Evolutionary conservation across 2,888 invertebrate species (phyloP).

Genomic region (Galeruca laticollis): DNA sequence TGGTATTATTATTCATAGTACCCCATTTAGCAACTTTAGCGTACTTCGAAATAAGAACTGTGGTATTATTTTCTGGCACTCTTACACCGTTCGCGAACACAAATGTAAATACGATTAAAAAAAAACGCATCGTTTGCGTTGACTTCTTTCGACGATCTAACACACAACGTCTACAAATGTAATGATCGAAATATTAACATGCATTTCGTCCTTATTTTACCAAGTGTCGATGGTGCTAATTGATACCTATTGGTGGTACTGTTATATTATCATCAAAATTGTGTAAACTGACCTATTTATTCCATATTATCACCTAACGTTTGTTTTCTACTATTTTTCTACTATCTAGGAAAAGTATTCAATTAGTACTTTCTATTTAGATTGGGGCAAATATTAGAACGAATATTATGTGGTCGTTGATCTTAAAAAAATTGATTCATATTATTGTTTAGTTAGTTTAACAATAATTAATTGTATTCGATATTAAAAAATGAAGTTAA

Average conservation of each 20-base stretch:
- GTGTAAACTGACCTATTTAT: conserved; percentile 48
- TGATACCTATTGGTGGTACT: conserved; percentile 58
- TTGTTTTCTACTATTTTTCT: conserved; percentile 17
- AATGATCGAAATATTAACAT: conserved; percentile 47
- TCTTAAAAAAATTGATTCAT: not conserved
- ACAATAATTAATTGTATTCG: too few relatives aligned
- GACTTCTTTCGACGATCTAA: conserved; percentile 25
- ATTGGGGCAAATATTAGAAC: not conserved
- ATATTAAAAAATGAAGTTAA: too few relatives aligned
- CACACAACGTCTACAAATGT: conserved; percentile 26
- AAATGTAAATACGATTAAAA: conserved; percentile 34
- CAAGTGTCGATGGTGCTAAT: conserved; percentile 60
- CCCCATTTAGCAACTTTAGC: conserved; percentile 64
- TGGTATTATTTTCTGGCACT: conserved; percentile 50
- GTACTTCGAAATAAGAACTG: conserved; percentile 59
- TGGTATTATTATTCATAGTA: conserved; percentile 40
- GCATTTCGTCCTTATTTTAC: conserved; percentile 56
- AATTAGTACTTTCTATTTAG: conserved; percentile 16
- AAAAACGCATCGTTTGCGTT: conserved; percentile 30
- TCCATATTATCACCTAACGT: conserved; percentile 32
- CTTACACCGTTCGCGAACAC: conserved; percentile 46
- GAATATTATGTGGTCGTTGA: not conserved
- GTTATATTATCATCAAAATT: conserved; percentile 55
- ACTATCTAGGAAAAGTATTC: conserved; percentile 8
- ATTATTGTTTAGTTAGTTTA: not conserved